Percentiles rank a stretch among this genome's conserved stretches.
Evolutionary conservation across 1,140 invertebrate genomes (phyloP).

Genomic region (Meloidogyne hapla): DNA sequence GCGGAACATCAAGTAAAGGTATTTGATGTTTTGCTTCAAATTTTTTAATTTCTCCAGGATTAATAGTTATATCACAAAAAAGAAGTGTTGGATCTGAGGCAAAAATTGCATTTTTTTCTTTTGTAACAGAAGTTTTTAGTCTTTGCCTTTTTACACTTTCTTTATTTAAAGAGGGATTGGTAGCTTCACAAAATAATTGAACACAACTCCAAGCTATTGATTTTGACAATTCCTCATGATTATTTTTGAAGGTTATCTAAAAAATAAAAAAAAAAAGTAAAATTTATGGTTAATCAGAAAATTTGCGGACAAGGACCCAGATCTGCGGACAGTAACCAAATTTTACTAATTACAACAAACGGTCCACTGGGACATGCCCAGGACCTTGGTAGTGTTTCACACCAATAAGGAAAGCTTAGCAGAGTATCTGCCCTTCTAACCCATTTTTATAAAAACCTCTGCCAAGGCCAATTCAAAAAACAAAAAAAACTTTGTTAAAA

Average conservation of each 20-base stretch:
- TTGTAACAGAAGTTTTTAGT: slow-evolving; percentile 41
- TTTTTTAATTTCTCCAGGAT: slow-evolving; percentile 40
- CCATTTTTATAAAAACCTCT: too few species aligned
- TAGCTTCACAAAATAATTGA: slow-evolving; percentile 60
- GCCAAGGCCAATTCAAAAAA: too few species aligned
- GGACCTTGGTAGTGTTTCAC: too few species aligned
- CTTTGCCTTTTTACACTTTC: slow-evolving; percentile 18
- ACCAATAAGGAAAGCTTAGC: too few species aligned
- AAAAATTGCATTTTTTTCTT: slow-evolving; percentile 54
- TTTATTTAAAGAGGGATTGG: slow-evolving; percentile 12
- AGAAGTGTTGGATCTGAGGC: slow-evolving; percentile 55
- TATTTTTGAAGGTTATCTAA: slow-evolving; percentile 43
- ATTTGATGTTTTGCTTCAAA: slow-evolving; percentile 42
- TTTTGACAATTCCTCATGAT: slow-evolving; percentile 13
- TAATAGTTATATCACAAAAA: slow-evolving; percentile 53
- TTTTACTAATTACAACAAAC: too few species aligned
- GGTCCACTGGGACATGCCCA: too few species aligned
- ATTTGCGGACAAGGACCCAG: too few species aligned
- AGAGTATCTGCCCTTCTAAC: too few species aligned
- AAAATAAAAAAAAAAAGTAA: not conserved
- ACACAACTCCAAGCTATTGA: slow-evolving; percentile 60
- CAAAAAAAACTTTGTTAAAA: not conserved
- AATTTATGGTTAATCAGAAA: too few species aligned
- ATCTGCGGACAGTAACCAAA: too few species aligned
- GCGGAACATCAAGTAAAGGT: slow-evolving; percentile 39